Evolutionary conservation across 2,113 vertebrate genomes (phyloP).

Genomic region (Willisornis vidua): DNA sequence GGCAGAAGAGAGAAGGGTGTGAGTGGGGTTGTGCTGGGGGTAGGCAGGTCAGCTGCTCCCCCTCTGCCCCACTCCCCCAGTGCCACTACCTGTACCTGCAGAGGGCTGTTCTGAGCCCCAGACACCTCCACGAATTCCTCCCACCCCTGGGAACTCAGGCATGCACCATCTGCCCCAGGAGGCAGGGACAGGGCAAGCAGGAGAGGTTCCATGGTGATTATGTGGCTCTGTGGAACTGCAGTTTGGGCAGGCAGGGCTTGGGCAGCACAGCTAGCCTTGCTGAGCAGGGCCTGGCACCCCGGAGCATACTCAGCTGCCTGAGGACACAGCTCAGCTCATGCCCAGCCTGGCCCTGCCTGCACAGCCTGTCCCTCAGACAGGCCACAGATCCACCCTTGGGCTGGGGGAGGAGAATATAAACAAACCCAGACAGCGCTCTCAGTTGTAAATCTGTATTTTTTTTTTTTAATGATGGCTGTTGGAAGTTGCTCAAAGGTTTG

Average conservation of each 20-base stretch:
- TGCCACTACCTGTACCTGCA: neutral
- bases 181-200: neutral
- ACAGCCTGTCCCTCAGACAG: neutral
- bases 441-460: neutral
- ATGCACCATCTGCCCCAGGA: accelerated
- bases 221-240: neutral
- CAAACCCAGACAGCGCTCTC: neutral
- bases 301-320: accelerated
- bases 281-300: neutral
- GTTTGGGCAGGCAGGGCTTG: neutral
- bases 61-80: neutral
- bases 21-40: neutral
- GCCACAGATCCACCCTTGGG: neutral
- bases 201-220: neutral
- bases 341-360: accelerated
- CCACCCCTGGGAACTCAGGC: neutral
- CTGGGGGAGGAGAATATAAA: neutral
- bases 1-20: accelerated
- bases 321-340: neutral
- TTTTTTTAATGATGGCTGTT: slow-evolving; percentile 55
- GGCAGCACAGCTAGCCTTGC: neutral
- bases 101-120: neutral
- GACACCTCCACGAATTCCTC: neutral
- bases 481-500: slow-evolving; percentile 49
- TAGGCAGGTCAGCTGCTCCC: neutral